Evolutionary conservation across 2,888 invertebrate genomes (phyloP).

Genomic region (Drosophila histrio): DNA sequence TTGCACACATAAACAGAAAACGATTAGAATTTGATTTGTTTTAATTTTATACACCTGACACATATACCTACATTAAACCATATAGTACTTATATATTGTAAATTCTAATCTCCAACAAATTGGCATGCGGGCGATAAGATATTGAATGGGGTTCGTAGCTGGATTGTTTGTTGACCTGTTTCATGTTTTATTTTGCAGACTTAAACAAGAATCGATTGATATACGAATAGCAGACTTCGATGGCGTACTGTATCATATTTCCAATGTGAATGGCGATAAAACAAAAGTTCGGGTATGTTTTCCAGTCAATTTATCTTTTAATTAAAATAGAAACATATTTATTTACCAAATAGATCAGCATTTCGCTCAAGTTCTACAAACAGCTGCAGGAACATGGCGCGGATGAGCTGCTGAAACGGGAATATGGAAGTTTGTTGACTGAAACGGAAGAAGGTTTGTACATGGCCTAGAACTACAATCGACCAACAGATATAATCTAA

Average conservation of each 20-base stretch:
- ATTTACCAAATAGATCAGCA: slow-evolving; percentile 91
- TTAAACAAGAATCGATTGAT: slow-evolving; percentile 97
- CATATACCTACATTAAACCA: neutral
- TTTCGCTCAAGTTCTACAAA: slow-evolving; percentile 98
- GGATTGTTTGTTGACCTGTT: slow-evolving; percentile 12
- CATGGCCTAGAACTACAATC: neutral
- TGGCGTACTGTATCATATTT: slow-evolving; percentile 99
- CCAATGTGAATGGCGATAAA: slow-evolving; percentile 98
- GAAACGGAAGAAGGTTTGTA: slow-evolving; percentile 92
- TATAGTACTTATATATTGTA: slow-evolving; percentile 1
- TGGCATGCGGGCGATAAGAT: slow-evolving; percentile 49
- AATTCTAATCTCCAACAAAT: slow-evolving; percentile 16
- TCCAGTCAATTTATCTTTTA: neutral
- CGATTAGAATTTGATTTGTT: neutral
- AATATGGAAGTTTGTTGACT: slow-evolving; percentile 93
- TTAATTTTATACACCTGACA: neutral
- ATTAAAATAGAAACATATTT: slow-evolving; percentile 17
- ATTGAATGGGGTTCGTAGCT: slow-evolving; percentile 2
- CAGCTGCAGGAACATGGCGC: slow-evolving; percentile 99
- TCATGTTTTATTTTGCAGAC: slow-evolving; percentile 59
- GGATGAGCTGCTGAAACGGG: slow-evolving; percentile 96
- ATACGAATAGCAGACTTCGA: slow-evolving; percentile 98
- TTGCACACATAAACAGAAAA: slow-evolving; percentile 4
- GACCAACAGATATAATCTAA: neutral
- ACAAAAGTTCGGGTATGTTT: slow-evolving; percentile 96